Base-by-base conservation (phyloP, 2,888 invertebrate genomes). In the Mantis religiosa region DNA sequence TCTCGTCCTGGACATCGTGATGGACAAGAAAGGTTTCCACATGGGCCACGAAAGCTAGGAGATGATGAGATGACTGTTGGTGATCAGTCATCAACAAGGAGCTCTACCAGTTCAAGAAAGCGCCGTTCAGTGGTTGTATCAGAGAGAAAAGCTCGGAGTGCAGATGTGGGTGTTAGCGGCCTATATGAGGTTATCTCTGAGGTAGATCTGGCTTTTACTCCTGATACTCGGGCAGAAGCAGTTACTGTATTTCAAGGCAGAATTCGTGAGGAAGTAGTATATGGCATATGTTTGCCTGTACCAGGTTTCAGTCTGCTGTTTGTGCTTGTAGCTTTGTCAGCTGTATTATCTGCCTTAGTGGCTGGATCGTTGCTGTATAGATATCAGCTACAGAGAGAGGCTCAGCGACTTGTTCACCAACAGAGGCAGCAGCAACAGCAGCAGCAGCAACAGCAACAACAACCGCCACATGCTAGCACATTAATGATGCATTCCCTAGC, bases 181-280 rank as follows among this genome's bases (percentile, higher is more conserved):
- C 95, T 98, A 30, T 98, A 98, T 93, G 97, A 98, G 91, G 97
- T 98, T 85, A 97, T 98, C 89, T 98, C 98, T 6, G 97, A 98
- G 93, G 97, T 98, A 1, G 98, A 98, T 93, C 94, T 98, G 83
- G 98, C 97, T 82, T 98, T 98, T 93, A 97, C 97, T 91, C 97
- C 98, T 0, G 97, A 97, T 91, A 94, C 95, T 87, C 95, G 96
- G 91, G 95, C 96, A 85, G 97, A 97, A 93, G 96, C 97, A 0
- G 97, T 97, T 1, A 97, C 97, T 4, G 97, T 98, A 0, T 97
- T 97, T 93, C 97, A 97, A 93, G 97, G 98, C 88, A 95, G 97
- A 92, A 98, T 97, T 92, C 95, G 96, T 86, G 98, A 98, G 92
- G 98, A 98, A 93, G 97, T 97, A 0, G 97, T 98, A 12, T 98